Evolutionary conservation across 2,888 invertebrate species (phyloP).

Genomic region (Caradrina kadenii): DNA sequence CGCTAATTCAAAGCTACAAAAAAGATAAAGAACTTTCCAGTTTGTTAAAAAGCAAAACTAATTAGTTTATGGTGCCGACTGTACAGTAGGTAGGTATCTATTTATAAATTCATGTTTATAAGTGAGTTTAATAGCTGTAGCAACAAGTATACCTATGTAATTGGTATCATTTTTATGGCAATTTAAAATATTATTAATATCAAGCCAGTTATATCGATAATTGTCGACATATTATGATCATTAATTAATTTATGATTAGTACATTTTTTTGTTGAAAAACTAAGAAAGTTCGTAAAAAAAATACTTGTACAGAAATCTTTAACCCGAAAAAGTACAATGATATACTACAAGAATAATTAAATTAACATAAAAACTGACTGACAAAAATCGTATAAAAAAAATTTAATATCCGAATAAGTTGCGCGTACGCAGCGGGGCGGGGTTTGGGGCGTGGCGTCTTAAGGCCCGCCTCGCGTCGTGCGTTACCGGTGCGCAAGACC

Average conservation of each 20-base stretch:
- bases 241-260: neutral
- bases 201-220: neutral
- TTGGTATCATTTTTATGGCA: conserved; percentile 1
- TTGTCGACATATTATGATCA: neutral
- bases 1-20: neutral
- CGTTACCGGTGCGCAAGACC: conserved; percentile 79
- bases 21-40: neutral
- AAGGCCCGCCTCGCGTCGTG: conserved; percentile 82
- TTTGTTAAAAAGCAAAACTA: neutral
- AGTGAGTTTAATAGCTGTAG: conserved; percentile 4
- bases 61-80: neutral
- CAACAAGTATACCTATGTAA: neutral
- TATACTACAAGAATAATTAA: conserved; percentile 11
- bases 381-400: conserved; percentile 50
- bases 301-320: neutral
- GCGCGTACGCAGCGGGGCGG: conserved; percentile 69
- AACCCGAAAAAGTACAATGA: neutral
- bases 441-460: conserved; percentile 81
- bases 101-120: conserved; percentile 25
- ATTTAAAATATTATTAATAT: conserved; percentile 4
- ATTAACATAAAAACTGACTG: conserved; percentile 39
- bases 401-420: conserved; percentile 52
- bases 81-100: neutral
- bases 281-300: too few relatives aligned
- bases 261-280: too few relatives aligned